Conservation (phyloP, 2,888 invertebrate species). For the Metallyticus violacea region DNA sequence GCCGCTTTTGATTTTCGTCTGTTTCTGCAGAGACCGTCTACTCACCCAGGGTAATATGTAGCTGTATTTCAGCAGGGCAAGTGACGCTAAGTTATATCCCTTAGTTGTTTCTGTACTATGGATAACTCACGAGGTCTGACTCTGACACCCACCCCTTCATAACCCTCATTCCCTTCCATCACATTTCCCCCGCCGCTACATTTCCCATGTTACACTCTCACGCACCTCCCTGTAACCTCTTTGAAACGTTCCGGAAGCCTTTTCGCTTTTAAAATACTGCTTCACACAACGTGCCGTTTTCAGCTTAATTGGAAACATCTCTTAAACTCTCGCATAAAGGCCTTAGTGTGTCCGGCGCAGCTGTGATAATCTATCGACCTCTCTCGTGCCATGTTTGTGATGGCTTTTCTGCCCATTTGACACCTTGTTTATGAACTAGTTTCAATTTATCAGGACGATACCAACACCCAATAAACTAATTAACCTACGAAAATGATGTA, state of each 20-base stretch:
- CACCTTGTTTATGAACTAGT: not conserved
- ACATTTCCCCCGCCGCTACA: not conserved
- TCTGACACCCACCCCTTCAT: not conserved
- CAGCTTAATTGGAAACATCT: not conserved
- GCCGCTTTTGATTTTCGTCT: not conserved
- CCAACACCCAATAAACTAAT: not conserved
- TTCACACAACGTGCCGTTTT: not conserved
- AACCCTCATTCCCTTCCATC: not conserved
- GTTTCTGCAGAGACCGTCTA: not conserved
- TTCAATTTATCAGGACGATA: not conserved
- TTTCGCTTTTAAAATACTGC: not conserved
- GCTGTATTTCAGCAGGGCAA: not conserved
- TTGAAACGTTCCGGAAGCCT: not conserved
- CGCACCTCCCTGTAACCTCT: too few relatives aligned
- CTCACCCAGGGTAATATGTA: too few relatives aligned
- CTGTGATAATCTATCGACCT: not conserved
- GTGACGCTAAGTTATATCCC: too few relatives aligned
- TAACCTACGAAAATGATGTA: not conserved
- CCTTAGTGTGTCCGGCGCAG: too few relatives aligned
- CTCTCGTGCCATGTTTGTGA: not conserved
- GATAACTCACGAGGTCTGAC: not conserved
- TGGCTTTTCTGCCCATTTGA: not conserved
- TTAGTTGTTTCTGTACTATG: not conserved
- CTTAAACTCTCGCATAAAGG: not conserved
- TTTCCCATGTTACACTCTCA: too few relatives aligned